phyloP scores from a whole-genome alignment of 2,797 vertebrate species.

The Protonibea diacanthus region DNA sequence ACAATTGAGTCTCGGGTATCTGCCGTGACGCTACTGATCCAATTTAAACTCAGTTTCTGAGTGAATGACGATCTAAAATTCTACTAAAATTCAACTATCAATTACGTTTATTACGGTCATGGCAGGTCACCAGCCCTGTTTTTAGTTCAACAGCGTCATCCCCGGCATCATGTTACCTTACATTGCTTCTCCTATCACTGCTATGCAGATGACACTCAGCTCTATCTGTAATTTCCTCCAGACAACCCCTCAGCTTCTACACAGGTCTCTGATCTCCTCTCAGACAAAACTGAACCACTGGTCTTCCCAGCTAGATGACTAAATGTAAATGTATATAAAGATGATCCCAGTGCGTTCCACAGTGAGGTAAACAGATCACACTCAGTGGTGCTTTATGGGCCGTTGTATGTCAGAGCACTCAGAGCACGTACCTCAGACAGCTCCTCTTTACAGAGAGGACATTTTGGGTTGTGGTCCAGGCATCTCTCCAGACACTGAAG shows the following conservation, averaged over 20 bases:
- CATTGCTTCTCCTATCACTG: background rate
- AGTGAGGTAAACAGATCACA: background rate
- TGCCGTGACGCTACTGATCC: background rate
- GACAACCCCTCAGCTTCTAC: too few species aligned
- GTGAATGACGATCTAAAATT: conserved; percentile 1
- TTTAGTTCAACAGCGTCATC: background rate
- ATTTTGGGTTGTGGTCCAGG: conserved; percentile 92
- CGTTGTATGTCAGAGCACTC: too few species aligned
- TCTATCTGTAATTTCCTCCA: too few species aligned
- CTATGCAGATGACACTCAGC: too few species aligned
- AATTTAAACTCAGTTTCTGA: conserved; percentile 1
- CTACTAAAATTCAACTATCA: background rate
- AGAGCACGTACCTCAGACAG: conserved; percentile 89
- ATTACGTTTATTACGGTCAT: conserved; percentile 1
- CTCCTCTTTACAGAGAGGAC: conserved; percentile 94
- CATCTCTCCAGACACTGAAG: conserved; percentile 94
- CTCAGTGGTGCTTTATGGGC: background rate
- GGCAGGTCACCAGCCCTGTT: conserved; percentile 2
- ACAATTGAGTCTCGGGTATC: background rate
- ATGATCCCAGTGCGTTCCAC: background rate
- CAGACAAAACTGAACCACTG: too few species aligned
- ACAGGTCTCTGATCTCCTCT: too few species aligned
- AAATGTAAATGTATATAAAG: background rate
- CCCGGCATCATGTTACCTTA: background rate
- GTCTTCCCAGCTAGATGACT: too few species aligned